phyloP scores from a whole-genome alignment of 2,797 vertebrate species.

The Xiphophorus birchmanni region DNA sequence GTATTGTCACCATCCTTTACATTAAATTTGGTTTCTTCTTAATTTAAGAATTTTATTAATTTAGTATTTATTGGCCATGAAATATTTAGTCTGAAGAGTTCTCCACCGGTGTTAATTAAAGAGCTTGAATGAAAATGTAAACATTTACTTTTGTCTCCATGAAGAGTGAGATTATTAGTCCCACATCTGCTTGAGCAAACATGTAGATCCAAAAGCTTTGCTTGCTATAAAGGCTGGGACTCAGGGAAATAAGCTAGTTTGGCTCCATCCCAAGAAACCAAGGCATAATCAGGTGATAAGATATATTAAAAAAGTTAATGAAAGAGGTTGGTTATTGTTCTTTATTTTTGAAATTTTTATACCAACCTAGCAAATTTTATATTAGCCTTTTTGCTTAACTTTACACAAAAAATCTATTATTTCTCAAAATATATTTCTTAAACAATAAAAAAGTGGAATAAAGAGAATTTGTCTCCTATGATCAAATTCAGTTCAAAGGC shows the following conservation, averaged over 20 bases:
- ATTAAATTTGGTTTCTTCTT: background rate
- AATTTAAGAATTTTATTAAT: background rate
- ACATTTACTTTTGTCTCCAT: background rate
- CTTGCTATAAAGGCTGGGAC: background rate
- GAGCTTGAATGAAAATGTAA: background rate
- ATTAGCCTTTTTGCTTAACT: background rate
- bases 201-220: background rate
- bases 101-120: slow-evolving; percentile 12
- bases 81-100: slow-evolving; percentile 19
- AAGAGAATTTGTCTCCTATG: slow-evolving; percentile 39
- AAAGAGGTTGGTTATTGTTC: background rate
- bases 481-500: slow-evolving; percentile 36
- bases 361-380: background rate
- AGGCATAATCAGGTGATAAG: background rate
- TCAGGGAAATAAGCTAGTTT: background rate
- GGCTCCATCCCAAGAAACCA: background rate
- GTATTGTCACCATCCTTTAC: background rate
- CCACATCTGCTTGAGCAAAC: slow-evolving; percentile 3
- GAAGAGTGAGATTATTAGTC: background rate
- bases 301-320: background rate
- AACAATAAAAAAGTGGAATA: background rate
- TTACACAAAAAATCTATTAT: background rate
- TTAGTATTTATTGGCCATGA: background rate
- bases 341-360: background rate
- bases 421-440: background rate